Percentiles rank a stretch among this genome's conserved stretches.
These are phyloP conservation scores for Linnaemya tessellans DNA, from an alignment of 2,888 invertebrate genomes.

Conservation along the genomic window DNA sequence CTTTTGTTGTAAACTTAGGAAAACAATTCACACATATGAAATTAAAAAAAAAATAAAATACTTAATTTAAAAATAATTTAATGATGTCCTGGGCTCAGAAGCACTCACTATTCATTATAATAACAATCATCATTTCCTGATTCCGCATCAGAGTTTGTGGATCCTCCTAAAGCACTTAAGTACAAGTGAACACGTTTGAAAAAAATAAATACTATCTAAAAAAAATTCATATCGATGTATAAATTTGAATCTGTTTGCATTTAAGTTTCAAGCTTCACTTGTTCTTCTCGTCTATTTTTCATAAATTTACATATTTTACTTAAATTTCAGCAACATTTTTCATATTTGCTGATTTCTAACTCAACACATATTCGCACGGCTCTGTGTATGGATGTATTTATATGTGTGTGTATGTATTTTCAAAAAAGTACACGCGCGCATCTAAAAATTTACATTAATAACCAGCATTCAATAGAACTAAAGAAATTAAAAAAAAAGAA, in stretches of 20 bases:
- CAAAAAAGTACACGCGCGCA: constrained; percentile 53
- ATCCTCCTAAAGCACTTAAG: not conserved
- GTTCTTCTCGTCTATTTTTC: constrained; percentile 52
- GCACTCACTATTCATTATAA: too few relatives aligned
- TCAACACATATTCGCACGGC: too few relatives aligned
- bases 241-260: constrained; percentile 59
- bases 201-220: constrained; percentile 20
- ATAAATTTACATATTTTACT: constrained; percentile 69
- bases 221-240: constrained; percentile 31
- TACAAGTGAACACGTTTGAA: constrained; percentile 4
- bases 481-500: constrained; percentile 10
- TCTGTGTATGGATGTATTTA: not conserved
- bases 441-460: constrained; percentile 63
- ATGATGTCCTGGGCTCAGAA: too few relatives aligned
- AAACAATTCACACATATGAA: too few relatives aligned
- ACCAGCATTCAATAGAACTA: constrained; percentile 43
- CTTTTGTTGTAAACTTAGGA: too few relatives aligned
- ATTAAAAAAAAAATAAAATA: too few relatives aligned
- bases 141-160: too few relatives aligned
- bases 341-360: constrained; percentile 35
- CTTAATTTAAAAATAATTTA: too few relatives aligned
- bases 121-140: too few relatives aligned
- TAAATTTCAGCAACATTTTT: constrained; percentile 35
- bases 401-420: not conserved
- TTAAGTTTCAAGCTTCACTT: constrained; percentile 40